Evolutionary conservation across 2,113 vertebrate species (phyloP), one percentile per base, ranked within the genome.

Genomic region (Stegastes partitus): DNA sequence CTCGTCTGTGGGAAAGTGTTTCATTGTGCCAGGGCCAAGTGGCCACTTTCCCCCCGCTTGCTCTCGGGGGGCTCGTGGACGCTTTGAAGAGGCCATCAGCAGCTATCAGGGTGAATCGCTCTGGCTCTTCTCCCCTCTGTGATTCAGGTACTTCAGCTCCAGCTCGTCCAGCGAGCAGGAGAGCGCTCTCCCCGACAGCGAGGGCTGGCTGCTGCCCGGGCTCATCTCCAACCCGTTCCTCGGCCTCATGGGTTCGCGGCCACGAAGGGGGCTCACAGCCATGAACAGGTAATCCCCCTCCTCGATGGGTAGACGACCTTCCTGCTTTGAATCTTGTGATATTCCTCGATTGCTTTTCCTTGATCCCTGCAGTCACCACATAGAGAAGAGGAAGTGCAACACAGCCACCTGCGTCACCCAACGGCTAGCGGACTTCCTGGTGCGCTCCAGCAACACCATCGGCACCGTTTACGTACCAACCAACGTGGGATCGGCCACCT

Each of bases 331-430:
- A 39, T 34, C 1, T 51, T 4, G n/a, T 11, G 26, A 50, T 10
- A 8, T 31, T 5, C 16, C 11, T 55, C 0, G 18, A 2, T 45
- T 44, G 28, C 9, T 45, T 55, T 6, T 37, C 26, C 71, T 25
- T 62, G 18, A 8, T 23, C 31, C 16, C 39, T 9, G 31, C 78
- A 97, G 96, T 19, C 95, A 94, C 71, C 95, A 93, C 10, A 68
- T 96, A 79, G 93, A 96, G 81, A 98, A 97, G 86, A 83, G 95
- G 77, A 97, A 91, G 66, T 97, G 97, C 87, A 97, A 96, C 92
- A 97, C 96, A 0, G 96, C 96, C 22, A 98, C 96, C 0, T 99
- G 97, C 0, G 95, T 96, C 62, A 98, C 95, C 0, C 97, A 98
- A 62, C 94, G 96, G 76, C 87, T 99, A 90, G 95, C 96, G 7